These are phyloP conservation scores for Sapayoa aenigma DNA, from an alignment of 2,113 vertebrate species.

Conservation along the genomic window DNA sequence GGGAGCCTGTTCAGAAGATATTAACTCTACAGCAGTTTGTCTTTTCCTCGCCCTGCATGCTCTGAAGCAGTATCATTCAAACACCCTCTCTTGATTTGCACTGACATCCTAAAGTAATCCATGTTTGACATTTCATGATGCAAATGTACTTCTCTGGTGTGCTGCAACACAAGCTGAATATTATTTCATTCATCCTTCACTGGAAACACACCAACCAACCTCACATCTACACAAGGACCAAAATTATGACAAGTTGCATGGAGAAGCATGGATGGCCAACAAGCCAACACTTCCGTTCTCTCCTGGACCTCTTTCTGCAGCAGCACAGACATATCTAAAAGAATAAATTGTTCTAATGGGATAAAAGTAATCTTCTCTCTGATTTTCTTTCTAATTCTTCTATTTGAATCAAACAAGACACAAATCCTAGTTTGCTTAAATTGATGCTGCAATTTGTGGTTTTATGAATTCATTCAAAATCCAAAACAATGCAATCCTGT, in stretches of 20 bases:
- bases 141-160: neutral
- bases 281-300: neutral
- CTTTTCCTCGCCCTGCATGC: neutral
- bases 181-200: neutral
- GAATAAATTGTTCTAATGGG: neutral
- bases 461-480: neutral
- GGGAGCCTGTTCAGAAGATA: neutral
- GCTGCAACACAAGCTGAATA: neutral
- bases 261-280: neutral
- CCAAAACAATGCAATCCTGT: neutral
- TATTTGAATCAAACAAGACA: neutral
- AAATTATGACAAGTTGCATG: neutral
- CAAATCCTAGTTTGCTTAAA: neutral
- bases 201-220: neutral
- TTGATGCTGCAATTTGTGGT: neutral
- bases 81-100: neutral
- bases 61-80: neutral
- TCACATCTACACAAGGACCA: neutral
- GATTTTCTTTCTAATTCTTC: neutral
- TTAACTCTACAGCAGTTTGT: neutral
- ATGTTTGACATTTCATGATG: accelerated
- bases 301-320: neutral
- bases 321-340: neutral
- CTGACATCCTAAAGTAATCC: neutral
- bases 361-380: neutral